Base-by-base conservation (phyloP, 2,113 vertebrate genomes). In the Alectura lathami region DNA sequence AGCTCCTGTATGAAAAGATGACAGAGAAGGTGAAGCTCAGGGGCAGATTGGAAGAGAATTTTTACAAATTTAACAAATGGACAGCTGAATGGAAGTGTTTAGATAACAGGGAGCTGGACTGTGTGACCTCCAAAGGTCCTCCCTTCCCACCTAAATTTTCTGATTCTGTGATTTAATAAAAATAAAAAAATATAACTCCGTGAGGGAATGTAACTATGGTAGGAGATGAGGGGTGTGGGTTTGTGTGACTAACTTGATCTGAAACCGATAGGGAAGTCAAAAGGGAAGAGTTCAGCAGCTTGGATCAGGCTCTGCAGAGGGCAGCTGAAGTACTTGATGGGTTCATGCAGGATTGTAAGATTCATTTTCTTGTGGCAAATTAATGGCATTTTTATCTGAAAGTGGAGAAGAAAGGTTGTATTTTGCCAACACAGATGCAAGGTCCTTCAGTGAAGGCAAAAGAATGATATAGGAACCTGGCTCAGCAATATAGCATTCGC, bases 101-200 rank as follows among this genome's bases (percentile, higher is more conserved):
- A 53, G 27, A 17, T 56, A 40, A 22, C 23, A 43, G 13, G 8
- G 20, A 86, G 29, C 20, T 76, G 57, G 43, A 53, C 22, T 47
- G 8, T 32, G 32, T 68, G 27, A 36, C 17, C 22, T 47, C 53
- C 30, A 6, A 26, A 83, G 16, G 11, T 60, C 36, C 11, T 59
- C 13, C 17, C 50, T 81, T 42, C 29, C 54, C 40, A 84, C 48
- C 45, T 38, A 13, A 32, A 50, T 43, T 72, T 26, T 73, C 34
- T 2, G 3, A 16, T 5, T 42, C 59, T 16, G 0, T 3, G 3
- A 22, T 0, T 67, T 63, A 42, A 14, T 42, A 63, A 63, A 59
- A 74, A 83, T 50, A 16, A 13, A 9, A 27, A 69, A 23, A 43
- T 40, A 11, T 32, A 26, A 30, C 23, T 27, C n/a, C 12, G 1